A percentile compares a stretch with the other conserved stretches of the same genome.
Evolutionary conservation across 2,888 invertebrate genomes (phyloP).

Genomic region (Chironomus riparius): DNA sequence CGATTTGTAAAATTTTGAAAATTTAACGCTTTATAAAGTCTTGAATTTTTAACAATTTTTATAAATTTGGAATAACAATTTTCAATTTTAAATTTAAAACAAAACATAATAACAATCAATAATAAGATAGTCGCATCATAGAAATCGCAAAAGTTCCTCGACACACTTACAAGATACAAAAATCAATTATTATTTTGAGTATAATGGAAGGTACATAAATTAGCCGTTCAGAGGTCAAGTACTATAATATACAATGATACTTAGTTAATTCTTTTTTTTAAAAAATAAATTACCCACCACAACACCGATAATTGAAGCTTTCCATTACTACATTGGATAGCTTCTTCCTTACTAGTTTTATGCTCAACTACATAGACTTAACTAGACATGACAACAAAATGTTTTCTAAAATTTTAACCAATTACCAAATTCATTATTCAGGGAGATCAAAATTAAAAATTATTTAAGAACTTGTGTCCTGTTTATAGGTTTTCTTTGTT

Average conservation of each 20-base stretch:
- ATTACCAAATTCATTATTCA: too few relatives aligned
- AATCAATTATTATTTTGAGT: not conserved
- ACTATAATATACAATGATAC: not conserved
- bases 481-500: too few relatives aligned
- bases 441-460: too few relatives aligned
- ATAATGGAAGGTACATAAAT: not conserved
- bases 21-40: too few relatives aligned
- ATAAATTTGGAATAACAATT: too few relatives aligned
- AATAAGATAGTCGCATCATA: not conserved
- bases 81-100: too few relatives aligned
- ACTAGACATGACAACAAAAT: too few relatives aligned
- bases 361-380: not conserved
- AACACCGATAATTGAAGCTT: not conserved
- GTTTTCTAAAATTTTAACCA: too few relatives aligned
- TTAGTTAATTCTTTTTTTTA: not conserved
- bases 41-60: not conserved
- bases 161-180: slow-evolving; percentile 6
- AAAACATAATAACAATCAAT: not conserved
- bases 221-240: not conserved
- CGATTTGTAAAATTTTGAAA: too few relatives aligned
- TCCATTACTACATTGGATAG: not conserved
- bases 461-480: too few relatives aligned
- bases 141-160: not conserved
- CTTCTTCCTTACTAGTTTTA: not conserved
- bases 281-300: slow-evolving; percentile 11